Evolutionary conservation across 1,140 invertebrate species (phyloP), one percentile per base, ranked within the genome.

Genomic region (Plodia interpunctella): DNA sequence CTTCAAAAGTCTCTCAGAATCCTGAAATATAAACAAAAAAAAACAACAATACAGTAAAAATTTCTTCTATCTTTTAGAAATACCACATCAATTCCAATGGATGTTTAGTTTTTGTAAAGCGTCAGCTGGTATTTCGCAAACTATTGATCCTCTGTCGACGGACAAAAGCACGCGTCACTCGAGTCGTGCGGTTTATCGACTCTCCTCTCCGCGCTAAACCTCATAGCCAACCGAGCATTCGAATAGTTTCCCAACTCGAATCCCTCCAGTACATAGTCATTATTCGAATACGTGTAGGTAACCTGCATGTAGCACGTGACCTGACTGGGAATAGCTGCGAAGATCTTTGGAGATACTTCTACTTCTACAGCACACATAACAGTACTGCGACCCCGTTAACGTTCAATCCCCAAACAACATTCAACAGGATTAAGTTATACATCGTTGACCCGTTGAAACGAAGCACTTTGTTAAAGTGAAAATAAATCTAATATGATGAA

Each of bases 81-180:
- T 32, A 10, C 4, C 4, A 32, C 5, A 44, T 15, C 38, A 44
- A 44, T 17, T 15, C 15, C 5, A 15, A 44, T 15, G 2, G 1
- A 44, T 15, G n/a, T 44, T 15, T 15, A 44, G 1, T 44, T 44
- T 15, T 44, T 3, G 5, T 44, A 4, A 15, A 44, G 10, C 13
- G 13, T 17, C 38, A 44, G 38, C 38, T 44, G 38, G 6, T 20
- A 15, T 53, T 53, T 53, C 19, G 5, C 19, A 53, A n/a, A 53
- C 18, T 53, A 53, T 51, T 19, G 49, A 51, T 53, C 20, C 20
- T 21, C 18, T 20, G 18, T 50, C 21, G 49, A 21, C n/a, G 53
- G 57, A 56, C 15, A 20, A 50, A 59, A 59, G 57, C 66, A 68
- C 62, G 59, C 55, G 60, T 62, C 61, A 58, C 55, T 44, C 30